Evolutionary conservation across 1,140 invertebrate genomes (phyloP).

Genomic region (Oryctes rhinoceros): DNA sequence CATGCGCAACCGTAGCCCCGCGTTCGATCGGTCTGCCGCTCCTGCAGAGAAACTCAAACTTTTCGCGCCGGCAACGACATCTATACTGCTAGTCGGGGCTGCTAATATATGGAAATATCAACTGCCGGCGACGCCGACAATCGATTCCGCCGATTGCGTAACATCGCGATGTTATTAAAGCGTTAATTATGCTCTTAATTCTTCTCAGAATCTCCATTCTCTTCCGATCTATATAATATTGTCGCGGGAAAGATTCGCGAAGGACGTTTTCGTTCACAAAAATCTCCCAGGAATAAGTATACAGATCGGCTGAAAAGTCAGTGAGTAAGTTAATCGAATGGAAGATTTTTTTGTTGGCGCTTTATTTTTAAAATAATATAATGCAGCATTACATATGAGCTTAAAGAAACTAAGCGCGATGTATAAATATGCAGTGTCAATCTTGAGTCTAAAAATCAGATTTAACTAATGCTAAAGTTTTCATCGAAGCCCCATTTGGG

Average conservation of each 20-base stretch:
- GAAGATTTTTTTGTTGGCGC: no score
- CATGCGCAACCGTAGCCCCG: conserved; percentile 41
- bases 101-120: background rate
- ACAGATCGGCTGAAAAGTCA: no score
- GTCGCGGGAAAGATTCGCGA: background rate
- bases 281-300: no score
- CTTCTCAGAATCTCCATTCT: background rate
- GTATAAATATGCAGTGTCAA: no score
- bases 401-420: no score
- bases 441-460: no score
- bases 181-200: background rate
- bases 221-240: background rate
- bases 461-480: no score
- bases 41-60: conserved; percentile 31
- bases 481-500: no score
- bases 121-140: background rate
- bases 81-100: background rate
- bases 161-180: conserved; percentile 6
- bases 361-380: no score
- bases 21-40: conserved; percentile 41
- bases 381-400: no score
- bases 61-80: conserved; percentile 27
- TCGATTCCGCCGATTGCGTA: conserved; percentile 16
- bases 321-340: no score
- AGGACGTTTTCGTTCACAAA: no score